phyloP scores from a whole-genome alignment of 2,113 vertebrate genomes.

The Picathartes gymnocephalus region DNA sequence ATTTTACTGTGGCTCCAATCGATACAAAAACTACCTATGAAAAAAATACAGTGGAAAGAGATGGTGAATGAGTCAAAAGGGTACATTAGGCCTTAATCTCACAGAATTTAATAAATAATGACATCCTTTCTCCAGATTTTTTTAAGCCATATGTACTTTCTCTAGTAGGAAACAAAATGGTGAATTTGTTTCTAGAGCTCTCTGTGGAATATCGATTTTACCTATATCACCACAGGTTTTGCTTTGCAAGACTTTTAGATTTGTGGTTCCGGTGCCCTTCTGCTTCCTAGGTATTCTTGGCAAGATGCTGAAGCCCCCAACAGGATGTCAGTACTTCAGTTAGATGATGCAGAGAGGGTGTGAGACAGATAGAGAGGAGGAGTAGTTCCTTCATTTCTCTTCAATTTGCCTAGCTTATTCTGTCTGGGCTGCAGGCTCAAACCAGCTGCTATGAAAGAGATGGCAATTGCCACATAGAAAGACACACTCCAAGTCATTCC shows the following conservation, averaged over 20 bases:
- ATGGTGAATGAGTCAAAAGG: not conserved
- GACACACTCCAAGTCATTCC: not conserved
- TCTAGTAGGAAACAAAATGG: not conserved
- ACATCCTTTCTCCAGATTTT: not conserved
- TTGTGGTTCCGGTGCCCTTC: not conserved
- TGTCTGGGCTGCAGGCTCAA: not conserved
- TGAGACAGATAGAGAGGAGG: slow-evolving; percentile 42
- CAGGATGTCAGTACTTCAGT: slow-evolving; percentile 4
- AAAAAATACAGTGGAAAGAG: not conserved
- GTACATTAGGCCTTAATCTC: not conserved
- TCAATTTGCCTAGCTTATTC: not conserved
- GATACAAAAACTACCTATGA: not conserved
- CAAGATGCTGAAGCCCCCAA: not conserved
- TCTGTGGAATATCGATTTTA: not conserved
- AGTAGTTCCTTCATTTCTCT: not conserved
- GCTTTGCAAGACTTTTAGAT: not conserved
- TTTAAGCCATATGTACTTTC: not conserved
- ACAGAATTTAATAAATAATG: not conserved
- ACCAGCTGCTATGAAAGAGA: slow-evolving; percentile 3
- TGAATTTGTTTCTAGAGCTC: not conserved
- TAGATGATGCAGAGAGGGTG: slow-evolving; percentile 20
- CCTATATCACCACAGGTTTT: not conserved
- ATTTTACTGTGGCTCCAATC: not conserved
- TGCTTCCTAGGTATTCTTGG: slow-evolving; percentile 39
- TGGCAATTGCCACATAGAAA: not conserved